Percentiles rank a stretch among this genome's conserved stretches.
Conservation (phyloP, 53 echinoderm and acorn worm genomes). For the Echinarachnius parma region DNA sequence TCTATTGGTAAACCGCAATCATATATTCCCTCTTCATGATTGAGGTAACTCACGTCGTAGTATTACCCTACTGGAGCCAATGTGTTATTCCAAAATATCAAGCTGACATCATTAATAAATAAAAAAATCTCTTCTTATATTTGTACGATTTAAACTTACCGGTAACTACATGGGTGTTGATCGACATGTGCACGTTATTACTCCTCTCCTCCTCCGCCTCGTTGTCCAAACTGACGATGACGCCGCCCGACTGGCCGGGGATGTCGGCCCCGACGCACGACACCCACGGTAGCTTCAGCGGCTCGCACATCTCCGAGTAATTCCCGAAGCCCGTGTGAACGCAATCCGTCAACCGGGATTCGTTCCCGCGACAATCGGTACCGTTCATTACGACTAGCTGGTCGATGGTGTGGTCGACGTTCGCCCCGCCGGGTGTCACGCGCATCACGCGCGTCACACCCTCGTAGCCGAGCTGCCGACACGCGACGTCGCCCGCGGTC, state of each 20-base stretch:
- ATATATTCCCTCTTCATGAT: no score
- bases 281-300: slow-evolving; percentile 36
- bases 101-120: no score
- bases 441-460: slow-evolving; percentile 32
- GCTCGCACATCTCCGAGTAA: slow-evolving; percentile 28
- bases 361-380: slow-evolving; percentile 20
- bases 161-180: no score
- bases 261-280: slow-evolving; percentile 35
- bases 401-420: no score
- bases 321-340: slow-evolving; percentile 36
- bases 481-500: slow-evolving; percentile 57
- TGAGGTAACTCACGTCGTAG: no score
- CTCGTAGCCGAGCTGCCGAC: slow-evolving; percentile 67
- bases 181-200: slow-evolving; percentile 19
- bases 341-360: slow-evolving; percentile 18
- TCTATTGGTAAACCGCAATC: no score
- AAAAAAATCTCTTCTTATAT: no score
- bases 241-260: slow-evolving; percentile 7
- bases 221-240: no score
- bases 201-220: neutral
- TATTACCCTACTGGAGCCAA: no score
- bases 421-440: slow-evolving; percentile 22
- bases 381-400: slow-evolving; percentile 36
- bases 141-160: no score
- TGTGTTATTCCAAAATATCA: no score